Percentiles rank a stretch among this genome's conserved stretches.
Evolutionary conservation across 1,140 invertebrate species (phyloP).

Genomic region (Drosophila watanabei): DNA sequence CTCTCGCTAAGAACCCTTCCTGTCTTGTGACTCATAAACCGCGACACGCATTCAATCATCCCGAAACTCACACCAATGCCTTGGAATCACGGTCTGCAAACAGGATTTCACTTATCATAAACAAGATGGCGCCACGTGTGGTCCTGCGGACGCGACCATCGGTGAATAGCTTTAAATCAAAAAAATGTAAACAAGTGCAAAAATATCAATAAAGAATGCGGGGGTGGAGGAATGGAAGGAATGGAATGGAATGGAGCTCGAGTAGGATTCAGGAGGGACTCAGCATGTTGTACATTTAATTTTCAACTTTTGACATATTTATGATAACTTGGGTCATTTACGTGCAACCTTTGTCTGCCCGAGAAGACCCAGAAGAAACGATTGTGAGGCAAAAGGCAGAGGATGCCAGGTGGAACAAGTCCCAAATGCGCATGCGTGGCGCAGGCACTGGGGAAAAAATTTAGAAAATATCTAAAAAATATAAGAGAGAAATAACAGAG

Average conservation of each 20-base stretch:
- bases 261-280: constrained; percentile 23
- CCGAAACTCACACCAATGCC: constrained; percentile 14
- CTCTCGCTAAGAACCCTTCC: not conserved
- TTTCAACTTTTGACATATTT: constrained; percentile 85
- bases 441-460: constrained; percentile 9
- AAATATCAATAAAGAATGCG: constrained; percentile 76
- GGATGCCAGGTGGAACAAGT: constrained; percentile 80
- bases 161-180: constrained; percentile 66
- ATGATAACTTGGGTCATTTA: constrained; percentile 86
- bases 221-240: not conserved
- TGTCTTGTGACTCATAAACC: constrained; percentile 33
- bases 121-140: constrained; percentile 77
- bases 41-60: constrained; percentile 45
- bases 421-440: constrained; percentile 52
- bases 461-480: not conserved
- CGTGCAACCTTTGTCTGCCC: constrained; percentile 83
- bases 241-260: not conserved
- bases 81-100: constrained; percentile 34
- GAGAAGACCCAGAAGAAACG: constrained; percentile 33
- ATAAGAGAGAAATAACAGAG: no score
- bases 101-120: constrained; percentile 46
- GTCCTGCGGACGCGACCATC: constrained; percentile 58
- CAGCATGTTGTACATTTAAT: constrained; percentile 83
- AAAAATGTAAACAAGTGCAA: constrained; percentile 82
- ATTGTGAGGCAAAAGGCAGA: constrained; percentile 12